Conservation (phyloP, 2,888 invertebrate species). For the Cerastis leucographa region DNA sequence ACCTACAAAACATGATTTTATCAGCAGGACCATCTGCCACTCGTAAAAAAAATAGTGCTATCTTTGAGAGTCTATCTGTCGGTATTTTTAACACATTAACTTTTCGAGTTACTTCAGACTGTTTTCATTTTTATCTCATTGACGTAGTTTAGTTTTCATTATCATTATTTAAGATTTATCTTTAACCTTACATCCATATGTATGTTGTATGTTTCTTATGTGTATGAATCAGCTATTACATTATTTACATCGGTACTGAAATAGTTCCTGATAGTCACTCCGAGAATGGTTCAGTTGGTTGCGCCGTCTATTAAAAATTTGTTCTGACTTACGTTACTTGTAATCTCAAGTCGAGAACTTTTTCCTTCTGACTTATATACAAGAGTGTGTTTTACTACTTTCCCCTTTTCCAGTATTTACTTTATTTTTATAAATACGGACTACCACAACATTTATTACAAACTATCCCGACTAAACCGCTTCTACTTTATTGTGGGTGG, state of each 20-base stretch:
- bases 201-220: constrained; percentile 12
- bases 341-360: too few species aligned
- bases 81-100: not conserved
- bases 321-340: too few species aligned
- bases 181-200: constrained; percentile 15
- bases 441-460: too few species aligned
- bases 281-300: not conserved
- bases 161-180: constrained; percentile 40
- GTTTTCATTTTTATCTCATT: constrained; percentile 37
- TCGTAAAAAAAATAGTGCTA: not conserved
- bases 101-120: not conserved
- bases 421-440: too few species aligned
- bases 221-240: constrained; percentile 9
- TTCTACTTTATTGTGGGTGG: not conserved
- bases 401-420: too few species aligned
- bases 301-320: not conserved
- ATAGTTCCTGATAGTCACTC: not conserved
- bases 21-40: not conserved
- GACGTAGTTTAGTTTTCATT: constrained; percentile 25
- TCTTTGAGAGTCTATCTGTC: not conserved
- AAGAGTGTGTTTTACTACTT: not conserved
- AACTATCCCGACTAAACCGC: not conserved
- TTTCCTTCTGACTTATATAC: too few species aligned
- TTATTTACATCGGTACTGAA: constrained; percentile 18
- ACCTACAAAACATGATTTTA: not conserved